Evolutionary conservation across 2,797 vertebrate genomes (phyloP), one percentile per base, ranked within the genome.

Genomic region (Merluccius polli): DNA sequence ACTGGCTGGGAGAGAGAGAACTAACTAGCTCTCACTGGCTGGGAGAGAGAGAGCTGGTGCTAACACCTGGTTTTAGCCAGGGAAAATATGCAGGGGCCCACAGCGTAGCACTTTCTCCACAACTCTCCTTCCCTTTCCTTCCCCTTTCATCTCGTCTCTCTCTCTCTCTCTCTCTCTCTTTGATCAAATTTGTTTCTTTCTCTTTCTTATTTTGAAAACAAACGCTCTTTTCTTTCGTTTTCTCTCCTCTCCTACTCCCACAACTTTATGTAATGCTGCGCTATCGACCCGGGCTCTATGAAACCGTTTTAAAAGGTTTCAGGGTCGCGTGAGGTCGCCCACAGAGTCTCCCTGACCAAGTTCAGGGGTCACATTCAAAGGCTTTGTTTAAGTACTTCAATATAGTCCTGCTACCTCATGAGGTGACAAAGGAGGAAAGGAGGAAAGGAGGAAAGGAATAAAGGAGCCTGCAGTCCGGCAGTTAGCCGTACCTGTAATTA

Each of bases 61-160:
- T 59, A 24, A 59, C 52, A 59, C 52, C 52, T 68, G 65, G 65
- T 68, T 4, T 29, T 15, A 31, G 65, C 7, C 8, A 3, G 31
- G 63, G 78, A 79, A 89, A 86, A 82, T 84, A 89, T 85, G 83
- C 77, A 38, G 48, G 16, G 41, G 44, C 73, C 79, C 76, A 82
- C 33, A 18, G 35, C 63, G 12, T 5, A 32, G 13, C 5, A 87
- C 90, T 91, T 90, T 90, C 90, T 90, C 90, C 85, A 89, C 81
- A 65, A 76, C 72, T 63, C 31, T 24, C 11, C 12, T 18, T 35
- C 30, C 48, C 73, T 73, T 7, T 59, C 1, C 13, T 24, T 24
- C 5, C 11, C 69, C 6, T 32, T 31, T 33, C 30, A 65, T 24
- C 30, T 4, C 27, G 44, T 16, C 48, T n/a, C n/a, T 59, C 33